These are phyloP conservation scores for Proales similis DNA, from an alignment of 1,140 invertebrate species.

Conservation along the genomic window DNA sequence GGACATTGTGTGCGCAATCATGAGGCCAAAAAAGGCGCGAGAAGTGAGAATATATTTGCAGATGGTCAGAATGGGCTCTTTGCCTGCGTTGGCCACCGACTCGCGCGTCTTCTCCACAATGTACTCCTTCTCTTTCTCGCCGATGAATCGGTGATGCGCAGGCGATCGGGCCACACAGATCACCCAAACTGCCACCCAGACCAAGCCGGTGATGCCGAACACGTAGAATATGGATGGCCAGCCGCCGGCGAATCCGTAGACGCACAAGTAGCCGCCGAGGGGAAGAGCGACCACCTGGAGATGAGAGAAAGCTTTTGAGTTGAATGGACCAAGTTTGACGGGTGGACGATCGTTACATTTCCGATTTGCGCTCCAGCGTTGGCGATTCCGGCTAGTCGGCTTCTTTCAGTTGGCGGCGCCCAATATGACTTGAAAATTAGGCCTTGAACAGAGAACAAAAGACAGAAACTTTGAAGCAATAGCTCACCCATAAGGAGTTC, in stretches of 20 bases:
- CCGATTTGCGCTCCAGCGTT: too few species aligned
- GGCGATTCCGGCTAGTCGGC: background rate
- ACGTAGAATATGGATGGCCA: constrained; percentile 38
- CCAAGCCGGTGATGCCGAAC: constrained; percentile 42
- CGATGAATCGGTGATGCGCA: constrained; percentile 15
- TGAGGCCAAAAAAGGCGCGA: constrained; percentile 45
- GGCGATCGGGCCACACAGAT: constrained; percentile 44
- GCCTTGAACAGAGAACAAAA: background rate
- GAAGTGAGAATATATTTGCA: constrained; percentile 41
- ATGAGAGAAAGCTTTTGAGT: too few species aligned
- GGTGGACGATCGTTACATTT: too few species aligned
- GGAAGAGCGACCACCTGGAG: constrained; percentile 42
- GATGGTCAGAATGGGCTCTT: background rate
- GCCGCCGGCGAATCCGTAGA: constrained; percentile 24
- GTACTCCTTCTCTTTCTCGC: constrained; percentile 14
- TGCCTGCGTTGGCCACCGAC: constrained; percentile 1
- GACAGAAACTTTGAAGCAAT: background rate
- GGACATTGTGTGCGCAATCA: constrained; percentile 45
- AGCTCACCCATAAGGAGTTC: background rate
- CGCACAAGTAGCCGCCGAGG: constrained; percentile 19
- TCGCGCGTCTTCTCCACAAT: constrained; percentile 6
- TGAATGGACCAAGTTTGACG: too few species aligned
- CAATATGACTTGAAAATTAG: background rate
- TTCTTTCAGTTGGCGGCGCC: background rate
- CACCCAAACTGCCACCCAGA: constrained; percentile 49